A percentile compares a stretch with the other conserved stretches of the same genome.
These are phyloP conservation scores for Actenoides hombroni DNA, from an alignment of 2,113 vertebrate species.

Conservation along the genomic window DNA sequence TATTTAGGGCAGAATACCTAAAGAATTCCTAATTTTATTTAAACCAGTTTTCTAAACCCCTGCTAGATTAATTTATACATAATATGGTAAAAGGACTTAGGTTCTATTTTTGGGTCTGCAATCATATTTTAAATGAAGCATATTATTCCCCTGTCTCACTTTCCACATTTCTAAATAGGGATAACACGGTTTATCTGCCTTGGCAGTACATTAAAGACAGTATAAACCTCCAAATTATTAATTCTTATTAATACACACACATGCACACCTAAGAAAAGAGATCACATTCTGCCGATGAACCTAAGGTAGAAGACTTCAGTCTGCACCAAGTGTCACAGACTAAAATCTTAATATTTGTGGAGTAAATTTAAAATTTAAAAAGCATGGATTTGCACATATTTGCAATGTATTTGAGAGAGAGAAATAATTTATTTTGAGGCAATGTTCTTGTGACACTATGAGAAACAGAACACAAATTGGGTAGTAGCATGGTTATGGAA, in stretches of 20 bases:
- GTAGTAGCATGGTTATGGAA: not conserved
- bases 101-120: slow-evolving; percentile 21
- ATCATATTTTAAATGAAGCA: slow-evolving; percentile 6
- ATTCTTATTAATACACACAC: not conserved
- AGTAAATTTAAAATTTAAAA: not conserved
- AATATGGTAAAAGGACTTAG: not conserved
- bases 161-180: slow-evolving; percentile 3
- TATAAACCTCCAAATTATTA: not conserved
- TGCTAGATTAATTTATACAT: not conserved
- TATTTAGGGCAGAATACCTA: not conserved
- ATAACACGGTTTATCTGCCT: slow-evolving; percentile 20
- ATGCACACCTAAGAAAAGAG: not conserved
- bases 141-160: not conserved
- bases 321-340: not conserved
- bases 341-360: not conserved
- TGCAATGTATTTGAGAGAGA: not conserved
- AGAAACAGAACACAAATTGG: not conserved
- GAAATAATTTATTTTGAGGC: not conserved
- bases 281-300: not conserved
- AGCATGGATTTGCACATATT: not conserved
- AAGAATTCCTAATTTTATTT: not conserved
- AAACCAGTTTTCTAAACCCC: slow-evolving; percentile 13
- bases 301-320: not conserved
- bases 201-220: slow-evolving; percentile 26
- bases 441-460: not conserved